These are phyloP conservation scores for Cancer borealis DNA, from an alignment of 2,888 invertebrate species.

Conservation along the genomic window DNA sequence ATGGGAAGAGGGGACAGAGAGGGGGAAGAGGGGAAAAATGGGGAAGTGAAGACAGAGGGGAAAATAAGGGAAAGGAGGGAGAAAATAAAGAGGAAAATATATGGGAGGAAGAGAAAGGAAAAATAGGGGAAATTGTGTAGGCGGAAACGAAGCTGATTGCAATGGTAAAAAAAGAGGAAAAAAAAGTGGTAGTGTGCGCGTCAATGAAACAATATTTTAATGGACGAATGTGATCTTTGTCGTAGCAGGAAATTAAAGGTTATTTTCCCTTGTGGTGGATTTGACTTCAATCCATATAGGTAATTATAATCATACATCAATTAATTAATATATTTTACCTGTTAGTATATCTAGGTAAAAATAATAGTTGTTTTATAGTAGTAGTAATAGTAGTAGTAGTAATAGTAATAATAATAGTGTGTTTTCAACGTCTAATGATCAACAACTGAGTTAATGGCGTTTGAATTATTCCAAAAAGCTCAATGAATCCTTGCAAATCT, in stretches of 20 bases:
- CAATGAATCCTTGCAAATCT: not conserved
- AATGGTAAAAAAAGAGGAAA: not conserved
- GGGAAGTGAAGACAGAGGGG: not conserved
- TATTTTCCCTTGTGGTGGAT: not conserved
- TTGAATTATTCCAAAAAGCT: not conserved
- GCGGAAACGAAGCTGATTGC: not conserved
- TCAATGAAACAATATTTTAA: not conserved
- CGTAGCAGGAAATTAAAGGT: not conserved
- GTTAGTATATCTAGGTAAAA: too few relatives aligned
- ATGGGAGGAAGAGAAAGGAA: not conserved
- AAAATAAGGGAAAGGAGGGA: not conserved
- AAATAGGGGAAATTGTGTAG: not conserved
- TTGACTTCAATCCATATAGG: not conserved
- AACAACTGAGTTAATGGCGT: not conserved
- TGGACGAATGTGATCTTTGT: not conserved
- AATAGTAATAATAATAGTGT: not conserved
- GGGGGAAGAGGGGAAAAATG: too few relatives aligned
- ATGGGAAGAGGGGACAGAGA: not conserved
- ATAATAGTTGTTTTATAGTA: not conserved
- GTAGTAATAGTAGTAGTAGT: conserved; percentile 29
- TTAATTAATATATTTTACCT: too few relatives aligned
- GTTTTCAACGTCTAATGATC: too few relatives aligned
- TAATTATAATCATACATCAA: not conserved
- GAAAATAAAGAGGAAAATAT: not conserved
- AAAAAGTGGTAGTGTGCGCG: not conserved